phyloP scores from a whole-genome alignment of 2,797 vertebrate genomes.

The Paramormyrops hopkinsi region DNA sequence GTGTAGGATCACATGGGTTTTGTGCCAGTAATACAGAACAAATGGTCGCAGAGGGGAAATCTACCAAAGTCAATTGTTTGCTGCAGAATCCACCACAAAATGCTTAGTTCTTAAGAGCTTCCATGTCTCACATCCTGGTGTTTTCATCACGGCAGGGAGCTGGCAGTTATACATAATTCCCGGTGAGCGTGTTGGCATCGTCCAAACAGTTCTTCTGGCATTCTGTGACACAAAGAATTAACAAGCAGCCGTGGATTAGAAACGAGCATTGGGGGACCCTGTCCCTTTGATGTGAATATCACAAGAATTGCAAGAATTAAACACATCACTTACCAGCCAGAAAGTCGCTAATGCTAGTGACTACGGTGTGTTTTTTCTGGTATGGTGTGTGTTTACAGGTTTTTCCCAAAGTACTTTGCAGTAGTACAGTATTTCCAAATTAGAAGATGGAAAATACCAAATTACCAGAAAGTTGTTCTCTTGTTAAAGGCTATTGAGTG shows the following conservation, averaged over 20 bases:
- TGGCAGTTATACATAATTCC: not conserved
- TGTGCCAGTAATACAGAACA: not conserved
- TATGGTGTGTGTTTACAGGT: not conserved
- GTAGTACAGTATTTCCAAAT: not conserved
- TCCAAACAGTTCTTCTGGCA: not conserved
- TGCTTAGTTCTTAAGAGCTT: conserved; percentile 2
- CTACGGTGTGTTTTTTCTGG: not conserved
- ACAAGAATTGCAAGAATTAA: not conserved
- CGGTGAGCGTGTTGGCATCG: not conserved
- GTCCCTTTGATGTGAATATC: not conserved
- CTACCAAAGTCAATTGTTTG: not conserved
- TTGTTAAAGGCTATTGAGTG: not conserved
- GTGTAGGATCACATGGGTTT: not conserved
- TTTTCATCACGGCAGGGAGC: not conserved
- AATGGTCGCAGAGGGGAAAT: not conserved
- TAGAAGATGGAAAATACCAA: not conserved
- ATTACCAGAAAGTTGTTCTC: not conserved
- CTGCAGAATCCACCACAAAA: not conserved
- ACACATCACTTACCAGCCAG: not conserved
- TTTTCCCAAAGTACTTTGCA: not conserved
- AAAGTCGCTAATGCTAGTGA: not conserved
- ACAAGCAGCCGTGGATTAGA: not conserved
- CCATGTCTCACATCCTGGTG: not conserved
- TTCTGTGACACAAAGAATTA: not conserved
- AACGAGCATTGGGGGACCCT: not conserved